Base-by-base conservation (phyloP, 92 coral and sea anemone species). In the Umimayanthus chanpuru region DNA sequence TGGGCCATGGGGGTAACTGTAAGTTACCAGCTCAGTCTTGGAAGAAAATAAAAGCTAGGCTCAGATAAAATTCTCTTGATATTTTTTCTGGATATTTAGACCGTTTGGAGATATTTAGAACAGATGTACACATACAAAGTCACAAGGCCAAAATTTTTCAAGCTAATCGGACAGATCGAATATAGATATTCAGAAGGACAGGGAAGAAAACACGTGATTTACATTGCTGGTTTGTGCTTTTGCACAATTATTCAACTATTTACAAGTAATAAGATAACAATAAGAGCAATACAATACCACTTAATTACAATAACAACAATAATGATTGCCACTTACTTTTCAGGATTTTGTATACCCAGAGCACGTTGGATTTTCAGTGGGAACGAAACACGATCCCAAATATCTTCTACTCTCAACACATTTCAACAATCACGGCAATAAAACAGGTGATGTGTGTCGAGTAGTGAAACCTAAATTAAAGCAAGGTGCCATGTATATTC, bases 311-410 rank as follows among this genome's bases (percentile, higher is more conserved):
- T 21, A 39, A 36, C 18, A 28, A 81, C 5, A 61, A 58, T 61
- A 32, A 65, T 30, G 23, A 38, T 81, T 70, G 75, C 36, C 26
- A 26, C 15, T 70, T 26, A 26, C 36, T 26, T 70, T 70, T 30
- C 50, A 81, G 85, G 85, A 81, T 14, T 81, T 81, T 61, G 85
- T 81, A 36, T 81, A 61, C 41, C 85, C 85, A 39, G 74, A 81
- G 41, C 73, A 38, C 56, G 85, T 65, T 81, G 85, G 85, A 18
- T 81, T 81, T 65, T 81, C 85, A 6, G 85, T 81, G 10, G 85
- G 85, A 81, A 39, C 85, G n/a, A 81, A 38, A 20, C 21, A 26
- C 40, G 85, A 81, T 65, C 85, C 85, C n/a, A 81, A 65, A 23
- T 61, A 32, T 43, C 74, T 81, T 6, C 85, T 81, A 4, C 73